Evolutionary conservation across 2,888 invertebrate species (phyloP), one percentile per base, ranked within the genome.

Genomic region (Carpatolechia fugitivella): DNA sequence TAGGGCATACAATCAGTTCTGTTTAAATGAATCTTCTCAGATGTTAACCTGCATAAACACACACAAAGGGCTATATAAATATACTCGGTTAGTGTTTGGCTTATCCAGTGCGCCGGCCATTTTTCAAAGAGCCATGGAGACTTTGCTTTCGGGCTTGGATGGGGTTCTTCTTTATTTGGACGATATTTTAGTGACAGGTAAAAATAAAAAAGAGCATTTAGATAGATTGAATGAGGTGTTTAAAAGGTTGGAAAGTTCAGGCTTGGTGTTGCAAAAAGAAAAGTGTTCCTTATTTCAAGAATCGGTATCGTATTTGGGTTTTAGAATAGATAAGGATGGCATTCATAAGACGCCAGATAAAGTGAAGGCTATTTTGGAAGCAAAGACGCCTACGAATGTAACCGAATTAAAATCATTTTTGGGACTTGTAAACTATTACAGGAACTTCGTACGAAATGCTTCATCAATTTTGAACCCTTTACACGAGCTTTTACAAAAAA

Each of bases 401-500:
- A 35, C 47, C 1, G 57, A 64, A 30, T 35, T 65, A n/a, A 57
- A 56, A 29, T 55, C 58, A 10, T 65, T 60, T 52, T 20, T 69
- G 7, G 66, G 69, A 0, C 13, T 63, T 14, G 46, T 64, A 5
- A 68, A 64, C 40, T 68, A 58, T 41, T 69, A 67, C 30, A 46
- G 47, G 29, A 30, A 7, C 29, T 47, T 47, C 5, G 30, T 47
- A 6, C 54, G 56, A 4, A 63, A 62, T 29, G 36, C 63, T 3
- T 61, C 60, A 38, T 49, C 58, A 0, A 50, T 61, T 8, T 41
- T 64, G 35, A 13, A 48, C 13, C 64, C 67, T 0, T 29, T 68
- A 8, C 55, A 64, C 31, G 30, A 58, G 8, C 52, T 62, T 29
- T 44, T 66, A 57, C 50, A 36, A 36, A 36, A 36, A 13, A 13